Evolutionary conservation across 2,113 vertebrate genomes (phyloP).

Genomic region (Bungarus multicinctus): DNA sequence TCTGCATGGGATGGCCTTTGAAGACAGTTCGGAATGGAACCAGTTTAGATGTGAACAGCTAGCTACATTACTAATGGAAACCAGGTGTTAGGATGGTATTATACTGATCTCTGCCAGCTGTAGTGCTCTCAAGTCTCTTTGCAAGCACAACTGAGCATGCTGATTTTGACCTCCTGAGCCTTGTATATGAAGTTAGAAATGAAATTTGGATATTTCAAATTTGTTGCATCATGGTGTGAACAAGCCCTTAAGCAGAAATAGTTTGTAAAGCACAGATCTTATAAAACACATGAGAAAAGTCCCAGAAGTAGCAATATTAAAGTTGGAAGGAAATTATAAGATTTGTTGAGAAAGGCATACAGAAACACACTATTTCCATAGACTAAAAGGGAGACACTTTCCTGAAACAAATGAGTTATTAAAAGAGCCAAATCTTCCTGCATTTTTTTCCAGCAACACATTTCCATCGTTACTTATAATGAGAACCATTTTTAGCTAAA

Average conservation of each 20-base stretch:
- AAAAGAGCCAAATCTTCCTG: background rate
- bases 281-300: background rate
- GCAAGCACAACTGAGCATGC: background rate
- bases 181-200: background rate
- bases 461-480: background rate
- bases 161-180: background rate
- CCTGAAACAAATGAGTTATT: background rate
- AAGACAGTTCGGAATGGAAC: background rate
- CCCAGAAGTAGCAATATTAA: background rate
- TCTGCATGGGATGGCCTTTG: background rate
- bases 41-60: background rate
- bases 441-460: background rate
- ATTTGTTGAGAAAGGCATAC: background rate
- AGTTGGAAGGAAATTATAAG: background rate
- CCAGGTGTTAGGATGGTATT: background rate
- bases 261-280: background rate
- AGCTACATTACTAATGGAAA: background rate
- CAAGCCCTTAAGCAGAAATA: background rate
- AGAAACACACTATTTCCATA: background rate
- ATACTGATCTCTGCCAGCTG: background rate
- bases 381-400: conserved; percentile 3
- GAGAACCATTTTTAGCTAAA: conserved; percentile 4
- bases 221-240: background rate
- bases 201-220: background rate
- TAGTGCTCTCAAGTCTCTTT: background rate